Percentiles rank a stretch among this genome's conserved stretches.
These are phyloP conservation scores for Myopa tessellatipennis DNA, from an alignment of 2,888 invertebrate species.

Conservation along the genomic window DNA sequence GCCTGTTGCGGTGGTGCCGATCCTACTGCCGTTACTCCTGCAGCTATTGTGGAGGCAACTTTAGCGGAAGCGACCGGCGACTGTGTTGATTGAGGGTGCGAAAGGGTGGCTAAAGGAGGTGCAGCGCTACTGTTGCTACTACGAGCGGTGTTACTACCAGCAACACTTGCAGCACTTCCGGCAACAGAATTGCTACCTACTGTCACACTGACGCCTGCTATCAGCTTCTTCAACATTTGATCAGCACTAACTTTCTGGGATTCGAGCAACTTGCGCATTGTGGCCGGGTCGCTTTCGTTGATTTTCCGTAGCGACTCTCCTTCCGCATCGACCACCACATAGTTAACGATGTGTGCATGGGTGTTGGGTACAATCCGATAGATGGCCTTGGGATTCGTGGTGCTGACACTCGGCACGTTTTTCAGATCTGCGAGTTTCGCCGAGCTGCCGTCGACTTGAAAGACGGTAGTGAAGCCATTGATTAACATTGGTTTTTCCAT, in stretches of 20 bases:
- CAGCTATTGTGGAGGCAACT: not conserved
- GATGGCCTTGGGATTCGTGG: slow-evolving; percentile 50
- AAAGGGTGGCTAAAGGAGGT: not conserved
- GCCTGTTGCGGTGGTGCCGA: not conserved
- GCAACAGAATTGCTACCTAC: slow-evolving; percentile 41
- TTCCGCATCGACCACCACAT: slow-evolving; percentile 62
- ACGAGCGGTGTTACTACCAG: not conserved
- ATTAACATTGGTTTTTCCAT: slow-evolving; percentile 61
- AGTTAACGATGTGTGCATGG: slow-evolving; percentile 65
- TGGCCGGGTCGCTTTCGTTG: slow-evolving; percentile 59
- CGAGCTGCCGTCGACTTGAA: slow-evolving; percentile 61
- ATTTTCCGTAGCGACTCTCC: slow-evolving; percentile 62
- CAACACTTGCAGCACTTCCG: slow-evolving; percentile 40
- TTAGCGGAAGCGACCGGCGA: not conserved
- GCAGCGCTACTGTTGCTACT: not conserved
- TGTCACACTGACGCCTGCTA: slow-evolving; percentile 52
- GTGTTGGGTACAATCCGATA: slow-evolving; percentile 66
- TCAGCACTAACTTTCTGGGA: slow-evolving; percentile 62
- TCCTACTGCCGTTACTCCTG: not conserved
- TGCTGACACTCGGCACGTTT: slow-evolving; percentile 38
- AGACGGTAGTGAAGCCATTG: slow-evolving; percentile 63
- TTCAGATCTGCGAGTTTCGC: slow-evolving; percentile 59
- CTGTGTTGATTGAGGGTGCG: not conserved
- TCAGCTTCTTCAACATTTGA: slow-evolving; percentile 61
- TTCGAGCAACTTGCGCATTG: slow-evolving; percentile 60